phyloP scores from a whole-genome alignment of 2,797 vertebrate genomes.

The Sitta carolinensis region DNA sequence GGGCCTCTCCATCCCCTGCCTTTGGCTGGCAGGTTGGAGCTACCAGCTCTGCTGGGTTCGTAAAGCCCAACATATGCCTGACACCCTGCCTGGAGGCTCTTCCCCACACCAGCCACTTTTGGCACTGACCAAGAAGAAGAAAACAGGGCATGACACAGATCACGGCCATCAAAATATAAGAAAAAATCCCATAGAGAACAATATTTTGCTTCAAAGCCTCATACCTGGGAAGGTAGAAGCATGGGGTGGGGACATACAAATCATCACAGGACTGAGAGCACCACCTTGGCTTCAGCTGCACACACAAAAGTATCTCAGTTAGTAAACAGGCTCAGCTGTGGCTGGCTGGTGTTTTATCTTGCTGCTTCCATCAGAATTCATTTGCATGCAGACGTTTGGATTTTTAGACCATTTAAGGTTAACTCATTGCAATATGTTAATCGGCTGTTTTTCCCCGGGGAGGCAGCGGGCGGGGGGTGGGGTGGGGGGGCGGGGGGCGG shows the following conservation, averaged over 20 bases:
- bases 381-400: slow-evolving; percentile 20
- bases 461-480: background rate
- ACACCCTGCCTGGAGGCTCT: background rate
- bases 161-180: background rate
- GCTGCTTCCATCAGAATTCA: background rate
- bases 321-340: background rate
- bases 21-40: background rate
- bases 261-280: rapidly evolving
- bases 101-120: background rate
- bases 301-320: background rate
- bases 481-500: too few species aligned
- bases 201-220: background rate
- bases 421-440: slow-evolving; percentile 44
- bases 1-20: background rate
- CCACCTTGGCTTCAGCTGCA: background rate
- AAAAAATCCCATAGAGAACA: background rate
- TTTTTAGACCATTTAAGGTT: slow-evolving; percentile 58
- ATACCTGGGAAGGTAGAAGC: background rate
- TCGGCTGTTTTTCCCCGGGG: background rate
- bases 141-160: background rate
- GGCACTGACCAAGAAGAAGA: background rate
- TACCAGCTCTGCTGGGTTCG: rapidly evolving
- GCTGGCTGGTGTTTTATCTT: background rate
- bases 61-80: background rate
- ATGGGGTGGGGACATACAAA: background rate